Conservation (phyloP, 2,888 invertebrate genomes). For the Synanthedon myopaeformis region DNA sequence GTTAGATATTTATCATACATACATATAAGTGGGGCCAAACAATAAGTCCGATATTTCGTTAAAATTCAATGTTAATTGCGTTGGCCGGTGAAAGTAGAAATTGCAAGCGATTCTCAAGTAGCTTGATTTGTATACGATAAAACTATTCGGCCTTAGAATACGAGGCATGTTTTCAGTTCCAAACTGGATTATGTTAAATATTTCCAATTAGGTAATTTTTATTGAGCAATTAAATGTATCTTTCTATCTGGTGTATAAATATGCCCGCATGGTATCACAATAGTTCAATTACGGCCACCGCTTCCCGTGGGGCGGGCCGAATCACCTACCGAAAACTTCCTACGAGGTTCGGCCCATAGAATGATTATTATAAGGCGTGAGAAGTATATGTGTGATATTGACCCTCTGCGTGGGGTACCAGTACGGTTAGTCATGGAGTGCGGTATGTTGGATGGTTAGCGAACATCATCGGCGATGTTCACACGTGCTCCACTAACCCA, state of each 20-base stretch:
- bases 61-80: constrained; percentile 4
- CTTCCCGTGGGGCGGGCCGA: constrained; percentile 1
- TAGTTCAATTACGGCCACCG: too few species aligned
- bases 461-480: constrained; percentile 24
- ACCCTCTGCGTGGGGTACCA: constrained; percentile 27
- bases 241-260: neutral
- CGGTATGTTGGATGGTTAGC: constrained; percentile 11
- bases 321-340: too few species aligned
- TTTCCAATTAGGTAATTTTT: too few species aligned
- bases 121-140: neutral
- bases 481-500: constrained; percentile 59
- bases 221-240: neutral
- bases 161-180: neutral
- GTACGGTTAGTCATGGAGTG: constrained; percentile 17
- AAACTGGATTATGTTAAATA: too few species aligned
- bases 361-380: constrained; percentile 3
- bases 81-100: neutral
- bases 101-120: neutral
- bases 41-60: constrained; percentile 5
- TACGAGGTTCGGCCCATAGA: too few species aligned
- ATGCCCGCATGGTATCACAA: too few species aligned
- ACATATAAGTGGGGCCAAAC: neutral
- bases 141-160: neutral
- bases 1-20: neutral
- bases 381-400: constrained; percentile 15